Base-by-base conservation (phyloP, 2,888 invertebrate genomes). In the Lasioglossum morio region DNA sequence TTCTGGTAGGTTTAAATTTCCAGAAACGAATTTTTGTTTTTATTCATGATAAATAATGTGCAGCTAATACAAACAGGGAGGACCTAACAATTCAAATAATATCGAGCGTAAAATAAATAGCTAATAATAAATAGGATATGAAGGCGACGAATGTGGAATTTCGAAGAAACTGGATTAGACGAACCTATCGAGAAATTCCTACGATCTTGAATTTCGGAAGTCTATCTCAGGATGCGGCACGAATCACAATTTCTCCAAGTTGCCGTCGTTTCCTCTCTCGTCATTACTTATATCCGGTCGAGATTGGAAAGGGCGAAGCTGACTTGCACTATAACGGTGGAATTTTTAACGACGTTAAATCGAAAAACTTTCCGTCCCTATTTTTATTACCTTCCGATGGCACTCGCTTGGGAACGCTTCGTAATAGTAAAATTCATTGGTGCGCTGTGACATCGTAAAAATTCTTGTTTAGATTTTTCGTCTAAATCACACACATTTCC, bases 341-440 rank as follows among this genome's bases (percentile, higher is more conserved):
- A 84, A 81, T 87, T 87, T 87, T 86, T 90, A 90, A 90, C 87
- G 84, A 88, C 82, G 87, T 90, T 91, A 89, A 88, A 89, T 89
- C 87, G 88, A 86, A 91, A 89, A 91, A 87, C 86, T 90, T 91
- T 81, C 70, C 60, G 30, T 37, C 78, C 40, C 46, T 40, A 78
- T 72, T 69, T 76, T 79, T 76, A 76, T 37, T 30, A 30, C n/a
- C 43, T 53, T 57, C 8, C 40, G 70, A 2, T n/a, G 40, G 37
- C 70, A n/a, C 70, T n/a, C 4, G n/a, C 12, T 12, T 12, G 40
- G 70, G 40, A 40, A 70, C 23, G 40, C 70, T 70, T 14, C 40
- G 40, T 40, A n/a, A 70, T n/a, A 40, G 70, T 37, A 37, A 37
- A 37, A 70, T 40, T 40, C 70, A 70, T 40, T n/a, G 40, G 4